Percentiles rank a stretch among this genome's conserved stretches.
Conservation (phyloP, 2,797 vertebrate species). For the Coregonus suidteri region DNA sequence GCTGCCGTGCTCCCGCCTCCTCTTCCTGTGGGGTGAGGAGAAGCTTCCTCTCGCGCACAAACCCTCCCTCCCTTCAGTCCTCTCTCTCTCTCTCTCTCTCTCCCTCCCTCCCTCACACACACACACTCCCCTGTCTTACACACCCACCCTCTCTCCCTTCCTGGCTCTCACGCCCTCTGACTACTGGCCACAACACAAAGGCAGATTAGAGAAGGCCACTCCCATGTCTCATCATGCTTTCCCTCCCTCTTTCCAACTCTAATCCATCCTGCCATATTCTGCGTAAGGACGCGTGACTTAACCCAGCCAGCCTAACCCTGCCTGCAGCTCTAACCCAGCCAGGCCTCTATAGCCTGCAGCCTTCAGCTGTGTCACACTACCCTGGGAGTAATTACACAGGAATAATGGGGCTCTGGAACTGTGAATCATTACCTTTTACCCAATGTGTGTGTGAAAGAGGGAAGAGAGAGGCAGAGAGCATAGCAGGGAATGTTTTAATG, state of each 20-base stretch:
- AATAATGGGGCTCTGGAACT: not conserved
- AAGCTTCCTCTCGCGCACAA: slow-evolving; percentile 27
- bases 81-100: too few species aligned
- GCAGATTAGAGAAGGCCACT: slow-evolving; percentile 61
- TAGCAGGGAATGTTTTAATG: not conserved
- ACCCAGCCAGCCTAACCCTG: slow-evolving; percentile 23
- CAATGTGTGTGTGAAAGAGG: not conserved
- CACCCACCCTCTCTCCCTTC: not conserved
- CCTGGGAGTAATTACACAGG: not conserved
- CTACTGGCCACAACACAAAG: slow-evolving; percentile 22
- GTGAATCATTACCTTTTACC: not conserved
- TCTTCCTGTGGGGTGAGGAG: slow-evolving; percentile 41
- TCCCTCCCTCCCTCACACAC: too few species aligned
- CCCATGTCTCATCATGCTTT: slow-evolving; percentile 55
- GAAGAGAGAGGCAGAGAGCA: not conserved
- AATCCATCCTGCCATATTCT: slow-evolving; percentile 64
- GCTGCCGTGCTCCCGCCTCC: slow-evolving; percentile 55
- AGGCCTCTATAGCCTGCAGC: not conserved
- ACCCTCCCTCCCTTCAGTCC: not conserved
- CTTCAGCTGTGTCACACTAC: not conserved
- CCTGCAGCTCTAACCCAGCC: slow-evolving; percentile 15
- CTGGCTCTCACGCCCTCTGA: slow-evolving; percentile 32
- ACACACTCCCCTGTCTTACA: not conserved
- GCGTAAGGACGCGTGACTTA: slow-evolving; percentile 39
- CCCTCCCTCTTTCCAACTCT: not conserved